phyloP scores from a whole-genome alignment of 2,888 invertebrate genomes.

The Geotrupes spiniger region DNA sequence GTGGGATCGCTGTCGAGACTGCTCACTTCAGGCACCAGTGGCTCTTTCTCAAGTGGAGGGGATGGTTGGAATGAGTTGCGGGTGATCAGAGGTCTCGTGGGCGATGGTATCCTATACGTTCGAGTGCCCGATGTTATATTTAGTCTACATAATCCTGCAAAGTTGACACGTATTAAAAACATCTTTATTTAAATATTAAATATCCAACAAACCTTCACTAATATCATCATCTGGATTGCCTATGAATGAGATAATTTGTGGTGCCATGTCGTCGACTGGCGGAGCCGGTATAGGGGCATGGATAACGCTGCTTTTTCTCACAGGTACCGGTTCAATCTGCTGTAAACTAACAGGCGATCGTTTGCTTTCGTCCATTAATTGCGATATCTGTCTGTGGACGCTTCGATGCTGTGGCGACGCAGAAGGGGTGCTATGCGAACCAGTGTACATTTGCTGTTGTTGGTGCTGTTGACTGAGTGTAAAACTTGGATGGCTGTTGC shows the following conservation, averaged over 20 bases:
- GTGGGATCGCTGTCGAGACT: conserved; percentile 50
- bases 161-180: too few relatives aligned
- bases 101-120: conserved; percentile 87
- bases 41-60: conserved; percentile 35
- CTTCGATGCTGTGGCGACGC: conserved; percentile 67
- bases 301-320: conserved; percentile 43
- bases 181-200: not conserved
- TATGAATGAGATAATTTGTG: conserved; percentile 90
- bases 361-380: conserved; percentile 43
- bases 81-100: conserved; percentile 71
- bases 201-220: conserved; percentile 36
- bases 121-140: conserved; percentile 85
- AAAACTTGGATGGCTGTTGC: conserved; percentile 58
- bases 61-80: conserved; percentile 68
- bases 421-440: conserved; percentile 54
- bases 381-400: conserved; percentile 58
- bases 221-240: conserved; percentile 63
- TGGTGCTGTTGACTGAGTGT: conserved; percentile 56
- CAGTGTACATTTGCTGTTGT: conserved; percentile 54
- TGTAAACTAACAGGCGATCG: conserved; percentile 54
- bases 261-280: conserved; percentile 84
- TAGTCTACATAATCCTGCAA: conserved; percentile 65
- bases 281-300: conserved; percentile 65
- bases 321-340: conserved; percentile 49
- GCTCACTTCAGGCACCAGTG: conserved; percentile 44